Evolutionary conservation across 2,797 vertebrate species (phyloP).

Genomic region (Chelonia mydas): DNA sequence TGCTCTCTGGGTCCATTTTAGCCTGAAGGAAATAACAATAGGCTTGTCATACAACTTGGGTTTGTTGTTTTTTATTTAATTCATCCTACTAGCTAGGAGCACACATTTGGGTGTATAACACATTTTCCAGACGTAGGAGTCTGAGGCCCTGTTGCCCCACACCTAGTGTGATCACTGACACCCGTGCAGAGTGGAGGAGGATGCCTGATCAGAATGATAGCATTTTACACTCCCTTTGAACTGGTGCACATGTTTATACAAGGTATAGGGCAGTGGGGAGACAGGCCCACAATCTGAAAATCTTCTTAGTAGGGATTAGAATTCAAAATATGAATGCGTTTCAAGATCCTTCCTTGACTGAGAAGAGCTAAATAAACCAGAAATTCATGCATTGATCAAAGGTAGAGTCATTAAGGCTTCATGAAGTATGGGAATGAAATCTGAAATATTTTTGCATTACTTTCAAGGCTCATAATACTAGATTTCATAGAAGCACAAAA

Average conservation of each 20-base stretch:
- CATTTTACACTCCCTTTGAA: not conserved
- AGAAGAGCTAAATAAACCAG: not conserved
- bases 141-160: not conserved
- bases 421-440: not conserved
- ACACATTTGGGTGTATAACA: not conserved
- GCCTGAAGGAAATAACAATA: conserved; percentile 59
- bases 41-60: not conserved
- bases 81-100: not conserved
- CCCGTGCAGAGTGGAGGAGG: not conserved
- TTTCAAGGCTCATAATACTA: not conserved
- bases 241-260: not conserved
- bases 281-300: not conserved
- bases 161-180: not conserved
- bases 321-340: not conserved
- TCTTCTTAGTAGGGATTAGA: not conserved
- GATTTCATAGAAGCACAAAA: not conserved
- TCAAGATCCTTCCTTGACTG: not conserved
- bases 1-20: conserved; percentile 78
- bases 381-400: not conserved
- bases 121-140: not conserved
- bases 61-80: not conserved
- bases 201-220: not conserved
- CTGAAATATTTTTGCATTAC: not conserved
- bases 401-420: not conserved
- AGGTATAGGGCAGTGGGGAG: not conserved